Evolutionary conservation across 92 coral and sea anemone genomes (phyloP).

Genomic region (Umimayanthus kanabou): DNA sequence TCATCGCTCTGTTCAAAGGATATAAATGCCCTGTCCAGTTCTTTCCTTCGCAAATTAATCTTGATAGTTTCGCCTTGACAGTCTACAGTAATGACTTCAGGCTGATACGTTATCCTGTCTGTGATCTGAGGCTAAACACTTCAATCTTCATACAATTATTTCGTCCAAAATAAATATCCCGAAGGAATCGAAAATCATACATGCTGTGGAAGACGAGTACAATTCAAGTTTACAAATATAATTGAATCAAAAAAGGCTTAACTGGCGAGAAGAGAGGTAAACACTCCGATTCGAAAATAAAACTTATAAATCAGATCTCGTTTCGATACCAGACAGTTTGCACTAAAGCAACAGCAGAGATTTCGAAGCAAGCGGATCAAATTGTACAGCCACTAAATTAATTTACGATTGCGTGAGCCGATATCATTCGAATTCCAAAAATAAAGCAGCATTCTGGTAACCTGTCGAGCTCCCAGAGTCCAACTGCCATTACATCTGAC

Average conservation of each 20-base stretch:
- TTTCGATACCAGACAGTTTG: conserved; percentile 2
- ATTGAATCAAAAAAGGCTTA: neutral
- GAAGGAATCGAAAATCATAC: neutral
- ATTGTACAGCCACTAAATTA: conserved; percentile 31
- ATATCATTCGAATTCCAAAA: conserved; percentile 44
- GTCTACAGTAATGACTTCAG: neutral
- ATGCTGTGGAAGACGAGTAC: conserved; percentile 10
- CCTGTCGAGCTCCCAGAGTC: conserved; percentile 35
- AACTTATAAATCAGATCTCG: neutral
- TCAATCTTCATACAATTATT: neutral
- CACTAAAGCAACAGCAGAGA: conserved; percentile 15
- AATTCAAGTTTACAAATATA: conserved; percentile 6
- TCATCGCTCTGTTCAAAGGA: neutral
- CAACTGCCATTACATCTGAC: conserved; percentile 46
- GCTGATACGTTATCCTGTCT: conserved; percentile 20
- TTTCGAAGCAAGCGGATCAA: conserved; percentile 22
- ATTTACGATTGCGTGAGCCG: conserved; percentile 45
- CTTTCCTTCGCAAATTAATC: conserved; percentile 14
- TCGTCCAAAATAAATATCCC: conserved; percentile 32
- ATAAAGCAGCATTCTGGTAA: conserved; percentile 37
- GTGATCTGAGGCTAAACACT: conserved; percentile 17
- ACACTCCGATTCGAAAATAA: neutral
- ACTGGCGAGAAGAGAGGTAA: conserved; percentile 11
- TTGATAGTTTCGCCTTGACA: conserved; percentile 1
- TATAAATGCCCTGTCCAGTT: neutral